Evolutionary conservation across 1,140 invertebrate species (phyloP), one percentile per base, ranked within the genome.

Genomic region (Scaptomyza hsui): DNA sequence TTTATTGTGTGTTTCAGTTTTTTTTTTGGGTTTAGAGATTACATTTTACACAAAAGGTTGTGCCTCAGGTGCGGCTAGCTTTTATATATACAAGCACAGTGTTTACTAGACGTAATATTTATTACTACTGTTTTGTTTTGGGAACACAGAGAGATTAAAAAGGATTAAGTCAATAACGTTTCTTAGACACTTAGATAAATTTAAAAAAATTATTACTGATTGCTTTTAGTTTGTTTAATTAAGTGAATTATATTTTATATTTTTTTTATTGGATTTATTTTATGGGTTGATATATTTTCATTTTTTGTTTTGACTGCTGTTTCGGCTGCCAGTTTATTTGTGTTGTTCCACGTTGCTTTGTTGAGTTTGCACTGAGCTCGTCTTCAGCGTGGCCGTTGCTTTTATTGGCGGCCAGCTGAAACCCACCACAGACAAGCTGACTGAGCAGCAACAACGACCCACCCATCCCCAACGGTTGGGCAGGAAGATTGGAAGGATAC

Each of bases 281-380:
- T 70, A 29, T 37, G 2, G n/a, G 24, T n/a, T 71, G 6, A 29
- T 35, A 26, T 3, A 26, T 1, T 48, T 44, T 47, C 18, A 0
- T 53, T 57, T 24, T 42, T 62, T 60, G 47, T 52, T 68, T 49
- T 48, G 44, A 41, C 42, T 53, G 26, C 18, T 49, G 45, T 35
- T 63, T 57, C 15, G 44, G 49, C 45, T 52, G 55, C 45, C 21
- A 29, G 41, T 73, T 52, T n/a, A 49, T 37, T 57, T 62, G 24
- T 70, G 74, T 65, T 86, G 82, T 82, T 67, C 53, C 75, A 82
- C 78, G 80, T 75, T 70, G 75, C 78, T 88, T 88, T 61, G 75
- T 76, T 88, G 82, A 82, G 72, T 88, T 82, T 51, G 44, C 70
- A 88, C 82, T 88, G 82, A 82, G 83, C 71, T 71, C 15, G 42